Conservation (phyloP, 2,888 invertebrate genomes). For the Rhorus exstirpatorius region DNA sequence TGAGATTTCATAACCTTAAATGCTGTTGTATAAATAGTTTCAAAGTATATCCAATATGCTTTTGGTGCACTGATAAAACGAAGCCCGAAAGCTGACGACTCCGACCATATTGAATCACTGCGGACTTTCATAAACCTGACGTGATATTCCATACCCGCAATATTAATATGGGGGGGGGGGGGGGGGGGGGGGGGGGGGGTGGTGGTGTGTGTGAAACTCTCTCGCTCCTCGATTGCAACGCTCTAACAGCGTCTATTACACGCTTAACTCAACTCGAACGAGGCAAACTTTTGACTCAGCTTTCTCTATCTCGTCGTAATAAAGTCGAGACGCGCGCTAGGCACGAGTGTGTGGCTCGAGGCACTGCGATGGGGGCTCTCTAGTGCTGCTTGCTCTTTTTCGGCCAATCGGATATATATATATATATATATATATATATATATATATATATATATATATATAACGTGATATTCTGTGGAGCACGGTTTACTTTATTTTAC, state of each 20-base stretch:
- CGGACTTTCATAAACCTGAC: constrained; percentile 64
- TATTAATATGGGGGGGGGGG: constrained; percentile 51
- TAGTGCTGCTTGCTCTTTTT: constrained; percentile 26
- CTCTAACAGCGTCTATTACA: constrained; percentile 63
- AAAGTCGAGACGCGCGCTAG: constrained; percentile 66
- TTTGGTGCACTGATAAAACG: constrained; percentile 45
- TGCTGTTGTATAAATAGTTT: constrained; percentile 27
- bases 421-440: too few species aligned
- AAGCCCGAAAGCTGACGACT: constrained; percentile 47
- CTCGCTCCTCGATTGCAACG: constrained; percentile 4
- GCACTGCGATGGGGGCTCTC: constrained; percentile 10
- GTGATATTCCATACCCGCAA: constrained; percentile 44
- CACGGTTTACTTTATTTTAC: constrained; percentile 58
- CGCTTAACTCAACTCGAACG: constrained; percentile 71
- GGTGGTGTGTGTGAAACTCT: too few species aligned
- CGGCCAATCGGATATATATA: neutral
- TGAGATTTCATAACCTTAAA: constrained; percentile 2
- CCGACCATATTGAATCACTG: constrained; percentile 68
- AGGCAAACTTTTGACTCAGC: constrained; percentile 78
- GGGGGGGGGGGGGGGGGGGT: constrained; percentile 13
- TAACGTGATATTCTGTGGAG: constrained; percentile 33
- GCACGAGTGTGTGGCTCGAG: constrained; percentile 41
- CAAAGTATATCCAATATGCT: neutral
- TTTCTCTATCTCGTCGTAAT: constrained; percentile 73
- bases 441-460: too few species aligned